phyloP scores from a whole-genome alignment of 2,113 vertebrate genomes.

The Bos javanicus region DNA sequence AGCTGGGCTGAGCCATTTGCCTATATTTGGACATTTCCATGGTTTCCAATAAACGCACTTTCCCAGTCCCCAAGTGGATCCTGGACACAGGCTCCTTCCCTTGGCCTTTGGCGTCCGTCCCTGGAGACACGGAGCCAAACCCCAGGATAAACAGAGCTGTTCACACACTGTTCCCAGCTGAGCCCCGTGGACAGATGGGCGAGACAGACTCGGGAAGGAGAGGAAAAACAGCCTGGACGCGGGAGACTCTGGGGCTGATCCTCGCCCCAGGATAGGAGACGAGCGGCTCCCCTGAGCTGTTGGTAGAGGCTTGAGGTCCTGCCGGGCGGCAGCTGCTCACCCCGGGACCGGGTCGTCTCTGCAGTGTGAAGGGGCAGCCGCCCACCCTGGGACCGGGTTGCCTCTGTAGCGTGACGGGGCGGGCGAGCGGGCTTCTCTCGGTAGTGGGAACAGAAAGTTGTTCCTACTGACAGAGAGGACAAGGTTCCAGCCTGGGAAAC shows the following conservation, averaged over 20 bases:
- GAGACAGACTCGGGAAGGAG: not conserved
- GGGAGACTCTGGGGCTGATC: not conserved
- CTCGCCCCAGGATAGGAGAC: not conserved
- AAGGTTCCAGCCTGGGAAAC: not conserved
- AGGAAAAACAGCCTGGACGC: not conserved
- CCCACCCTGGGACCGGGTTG: not conserved
- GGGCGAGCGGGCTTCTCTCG: not conserved
- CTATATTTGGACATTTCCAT: conserved; percentile 60
- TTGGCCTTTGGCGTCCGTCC: conserved; percentile 42
- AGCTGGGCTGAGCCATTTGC: conserved; percentile 8
- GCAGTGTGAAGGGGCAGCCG: fast-evolving
- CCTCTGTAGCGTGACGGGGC: fast-evolving
- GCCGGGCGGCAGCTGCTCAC: not conserved
- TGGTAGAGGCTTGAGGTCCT: not conserved
- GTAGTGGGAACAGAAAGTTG: not conserved
- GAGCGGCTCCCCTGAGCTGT: not conserved
- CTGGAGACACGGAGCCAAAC: not conserved
- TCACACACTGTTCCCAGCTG: not conserved
- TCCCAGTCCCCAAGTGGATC: not conserved
- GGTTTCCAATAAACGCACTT: conserved; percentile 19
- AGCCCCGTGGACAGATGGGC: not conserved
- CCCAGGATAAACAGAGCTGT: conserved; percentile 11
- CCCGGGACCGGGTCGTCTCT: not conserved
- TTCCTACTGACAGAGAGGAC: not conserved
- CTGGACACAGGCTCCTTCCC: conserved; percentile 28